Conservation (phyloP, 2,113 vertebrate species). For the Riparia riparia region DNA sequence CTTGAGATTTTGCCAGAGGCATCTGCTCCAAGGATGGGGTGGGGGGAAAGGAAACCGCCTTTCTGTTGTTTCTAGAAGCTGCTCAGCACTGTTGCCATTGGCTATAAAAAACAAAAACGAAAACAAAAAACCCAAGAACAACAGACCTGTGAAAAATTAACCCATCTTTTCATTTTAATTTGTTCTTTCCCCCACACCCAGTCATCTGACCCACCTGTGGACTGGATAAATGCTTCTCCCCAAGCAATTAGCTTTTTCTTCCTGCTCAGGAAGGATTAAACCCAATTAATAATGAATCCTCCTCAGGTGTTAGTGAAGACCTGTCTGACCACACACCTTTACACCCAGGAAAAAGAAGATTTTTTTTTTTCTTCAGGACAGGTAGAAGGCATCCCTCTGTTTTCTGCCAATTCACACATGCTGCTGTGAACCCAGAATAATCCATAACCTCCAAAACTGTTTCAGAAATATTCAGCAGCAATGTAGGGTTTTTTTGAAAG, state of each 20-base stretch:
- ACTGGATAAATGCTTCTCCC: neutral
- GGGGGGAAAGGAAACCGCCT: neutral
- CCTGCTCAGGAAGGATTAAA: slow-evolving; percentile 17
- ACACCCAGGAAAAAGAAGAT: neutral
- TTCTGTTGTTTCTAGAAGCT: neutral
- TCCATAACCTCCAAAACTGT: neutral
- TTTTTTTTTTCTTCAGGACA: neutral
- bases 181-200: neutral
- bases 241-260: neutral
- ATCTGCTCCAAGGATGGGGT: neutral
- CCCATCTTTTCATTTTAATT: neutral
- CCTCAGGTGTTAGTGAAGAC: neutral
- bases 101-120: neutral
- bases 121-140: neutral
- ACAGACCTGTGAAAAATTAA: neutral
- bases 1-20: neutral
- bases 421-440: neutral
- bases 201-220: neutral
- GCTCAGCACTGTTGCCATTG: neutral
- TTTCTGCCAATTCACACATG: neutral
- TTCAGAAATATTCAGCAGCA: neutral
- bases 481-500: neutral
- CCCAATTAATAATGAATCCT: neutral
- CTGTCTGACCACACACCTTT: neutral
- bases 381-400: neutral